Conservation (phyloP, 2,113 vertebrate species). For the Procavia capensis region DNA sequence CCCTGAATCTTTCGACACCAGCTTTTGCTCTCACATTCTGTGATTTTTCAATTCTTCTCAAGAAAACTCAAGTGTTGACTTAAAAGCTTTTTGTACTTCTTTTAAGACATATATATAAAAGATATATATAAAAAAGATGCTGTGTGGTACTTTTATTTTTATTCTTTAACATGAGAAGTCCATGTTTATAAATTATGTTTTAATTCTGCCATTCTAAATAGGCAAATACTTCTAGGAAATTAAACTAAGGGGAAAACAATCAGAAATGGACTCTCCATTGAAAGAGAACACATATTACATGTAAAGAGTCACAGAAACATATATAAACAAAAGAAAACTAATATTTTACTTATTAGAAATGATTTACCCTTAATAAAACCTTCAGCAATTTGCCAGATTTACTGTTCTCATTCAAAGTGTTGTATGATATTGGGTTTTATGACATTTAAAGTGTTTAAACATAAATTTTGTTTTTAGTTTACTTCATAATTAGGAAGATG, state of each 20-base stretch:
- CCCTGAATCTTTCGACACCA: neutral
- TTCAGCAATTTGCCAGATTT: neutral
- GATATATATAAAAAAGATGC: neutral
- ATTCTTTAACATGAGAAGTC: neutral
- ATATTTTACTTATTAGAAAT: neutral
- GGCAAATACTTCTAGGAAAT: neutral
- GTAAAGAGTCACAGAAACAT: neutral
- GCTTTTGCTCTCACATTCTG: neutral
- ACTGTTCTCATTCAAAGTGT: neutral
- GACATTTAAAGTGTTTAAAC: too few relatives aligned
- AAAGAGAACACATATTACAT: too few relatives aligned
- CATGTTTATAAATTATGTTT: neutral
- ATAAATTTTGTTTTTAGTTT: neutral
- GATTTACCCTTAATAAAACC: neutral
- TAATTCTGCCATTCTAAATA: neutral
- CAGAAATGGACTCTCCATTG: neutral
- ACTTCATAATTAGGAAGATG: neutral
- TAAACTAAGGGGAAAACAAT: neutral
- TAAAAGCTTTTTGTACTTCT: neutral
- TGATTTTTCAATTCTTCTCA: neutral
- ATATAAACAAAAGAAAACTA: neutral
- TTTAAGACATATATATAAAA: too few relatives aligned
- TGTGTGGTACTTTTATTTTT: neutral
- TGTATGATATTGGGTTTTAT: neutral
- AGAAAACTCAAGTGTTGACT: neutral